Conservation (phyloP, 2,888 invertebrate species). For the Rotaria sp. region DNA sequence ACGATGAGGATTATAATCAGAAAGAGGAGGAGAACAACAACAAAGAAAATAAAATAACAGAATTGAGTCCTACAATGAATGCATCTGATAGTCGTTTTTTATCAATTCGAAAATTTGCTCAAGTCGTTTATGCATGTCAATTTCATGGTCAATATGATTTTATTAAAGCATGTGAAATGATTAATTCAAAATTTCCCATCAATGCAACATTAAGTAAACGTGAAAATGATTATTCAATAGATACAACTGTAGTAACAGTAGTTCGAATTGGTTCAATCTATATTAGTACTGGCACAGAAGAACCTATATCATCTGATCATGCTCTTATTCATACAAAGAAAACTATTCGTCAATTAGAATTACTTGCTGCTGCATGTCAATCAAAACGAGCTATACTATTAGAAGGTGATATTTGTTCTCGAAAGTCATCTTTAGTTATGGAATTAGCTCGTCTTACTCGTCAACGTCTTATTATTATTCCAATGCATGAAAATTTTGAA, state of each 20-base stretch:
- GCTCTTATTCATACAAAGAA: background rate
- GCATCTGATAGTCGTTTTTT: background rate
- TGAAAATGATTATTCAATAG: background rate
- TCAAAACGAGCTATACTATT: background rate
- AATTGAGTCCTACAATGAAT: background rate
- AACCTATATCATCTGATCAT: too few species aligned
- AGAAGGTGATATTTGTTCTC: slow-evolving; percentile 4
- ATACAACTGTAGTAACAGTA: background rate
- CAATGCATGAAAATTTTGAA: background rate
- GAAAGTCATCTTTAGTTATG: background rate
- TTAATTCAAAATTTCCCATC: background rate
- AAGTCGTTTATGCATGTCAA: background rate
- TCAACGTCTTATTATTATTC: background rate
- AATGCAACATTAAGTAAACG: background rate
- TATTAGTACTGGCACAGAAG: background rate
- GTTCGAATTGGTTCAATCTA: slow-evolving; percentile 8
- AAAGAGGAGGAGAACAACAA: too few species aligned
- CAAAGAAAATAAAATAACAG: background rate
- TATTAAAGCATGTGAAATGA: background rate
- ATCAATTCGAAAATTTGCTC: background rate
- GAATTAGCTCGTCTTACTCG: background rate
- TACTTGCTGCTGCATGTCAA: slow-evolving; percentile 7
- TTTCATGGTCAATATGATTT: background rate
- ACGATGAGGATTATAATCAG: background rate
- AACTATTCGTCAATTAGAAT: background rate